Evolutionary conservation across 2,113 vertebrate genomes (phyloP), one percentile per base, ranked within the genome.

Genomic region (Oncorhynchus clarkii): DNA sequence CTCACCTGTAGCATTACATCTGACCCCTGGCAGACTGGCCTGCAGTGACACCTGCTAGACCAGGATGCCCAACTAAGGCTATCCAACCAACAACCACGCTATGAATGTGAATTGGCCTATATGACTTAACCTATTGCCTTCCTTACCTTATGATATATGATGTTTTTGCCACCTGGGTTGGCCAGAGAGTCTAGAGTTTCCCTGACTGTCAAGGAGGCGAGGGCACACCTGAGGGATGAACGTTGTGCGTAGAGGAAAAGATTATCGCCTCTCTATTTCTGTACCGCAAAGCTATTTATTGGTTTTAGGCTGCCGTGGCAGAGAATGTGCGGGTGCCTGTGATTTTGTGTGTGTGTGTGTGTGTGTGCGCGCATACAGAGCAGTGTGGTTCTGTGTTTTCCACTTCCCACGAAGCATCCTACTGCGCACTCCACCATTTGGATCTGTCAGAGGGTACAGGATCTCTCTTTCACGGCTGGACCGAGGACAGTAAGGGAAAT

Each of bases 241-340:
- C 71, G 78, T 76, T 87, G 72, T 84, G 54, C 20, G 71, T 79
- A 57, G 74, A 75, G 78, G 76, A 87, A 90, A 91, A 89, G 91
- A 92, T 93, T 92, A 93, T 71, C 16, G 81, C 85, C 45, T 74
- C 86, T 86, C 93, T 94, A 93, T 93, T 93, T 92, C 72, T 81
- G 90, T 89, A 86, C 82, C 70, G 39, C 81, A 92, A 94, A 94
- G 90, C 93, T 90, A 90, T 90, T 93, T 91, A 93, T 77, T 70
- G 84, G 82, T 89, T 70, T 91, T 91, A 91, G 86, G 75, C 67
- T 71, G 24, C 8, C 79, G 83, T 85, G 26, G 14, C 48, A 76
- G 51, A 64, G 75, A 62, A 3, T 16, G 7, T 62, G 73, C 49
- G 67, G 27, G 22, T 31, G 70, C 75, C 75, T 77, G 22, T 75